phyloP scores from a whole-genome alignment of 2,113 vertebrate genomes.

The Plotosus lineatus region DNA sequence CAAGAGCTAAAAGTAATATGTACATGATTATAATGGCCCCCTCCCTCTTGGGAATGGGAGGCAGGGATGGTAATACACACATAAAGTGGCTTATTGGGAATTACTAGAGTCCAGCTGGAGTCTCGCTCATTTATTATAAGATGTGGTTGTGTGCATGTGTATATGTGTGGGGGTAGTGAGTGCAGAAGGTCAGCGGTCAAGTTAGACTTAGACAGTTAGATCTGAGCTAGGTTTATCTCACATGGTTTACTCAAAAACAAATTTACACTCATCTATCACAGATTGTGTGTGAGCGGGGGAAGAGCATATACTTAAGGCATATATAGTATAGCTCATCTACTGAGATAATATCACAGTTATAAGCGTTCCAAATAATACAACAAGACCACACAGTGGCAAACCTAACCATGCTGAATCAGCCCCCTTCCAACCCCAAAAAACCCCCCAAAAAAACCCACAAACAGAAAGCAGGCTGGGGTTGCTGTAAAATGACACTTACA shows the following conservation, averaged over 20 bases:
- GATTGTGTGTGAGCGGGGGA: conserved; percentile 17
- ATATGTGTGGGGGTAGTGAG: background rate
- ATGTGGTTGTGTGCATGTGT: conserved; percentile 2
- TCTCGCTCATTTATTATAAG: conserved; percentile 40
- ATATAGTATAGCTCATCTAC: background rate
- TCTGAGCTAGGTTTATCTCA: conserved; percentile 48
- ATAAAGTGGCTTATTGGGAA: conserved; percentile 23
- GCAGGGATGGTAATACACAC: background rate
- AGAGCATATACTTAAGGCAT: background rate
- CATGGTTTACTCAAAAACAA: conserved; percentile 34
- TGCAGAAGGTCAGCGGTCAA: conserved; percentile 36
- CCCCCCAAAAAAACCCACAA: too few relatives aligned
- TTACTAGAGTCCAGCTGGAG: conserved; percentile 48
- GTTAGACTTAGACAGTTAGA: too few relatives aligned
- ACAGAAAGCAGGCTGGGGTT: too few relatives aligned
- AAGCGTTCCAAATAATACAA: background rate
- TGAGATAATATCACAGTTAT: background rate
- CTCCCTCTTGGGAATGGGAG: background rate
- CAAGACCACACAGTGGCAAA: too few relatives aligned
- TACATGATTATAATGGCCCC: background rate
- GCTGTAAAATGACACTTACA: too few relatives aligned
- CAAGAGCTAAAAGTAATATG: background rate
- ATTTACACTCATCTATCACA: conserved; percentile 25
- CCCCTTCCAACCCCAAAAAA: too few relatives aligned
- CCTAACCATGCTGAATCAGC: too few relatives aligned